phyloP scores from a whole-genome alignment of 2,113 vertebrate species.

The Sinocyclocheilus grahami region DNA sequence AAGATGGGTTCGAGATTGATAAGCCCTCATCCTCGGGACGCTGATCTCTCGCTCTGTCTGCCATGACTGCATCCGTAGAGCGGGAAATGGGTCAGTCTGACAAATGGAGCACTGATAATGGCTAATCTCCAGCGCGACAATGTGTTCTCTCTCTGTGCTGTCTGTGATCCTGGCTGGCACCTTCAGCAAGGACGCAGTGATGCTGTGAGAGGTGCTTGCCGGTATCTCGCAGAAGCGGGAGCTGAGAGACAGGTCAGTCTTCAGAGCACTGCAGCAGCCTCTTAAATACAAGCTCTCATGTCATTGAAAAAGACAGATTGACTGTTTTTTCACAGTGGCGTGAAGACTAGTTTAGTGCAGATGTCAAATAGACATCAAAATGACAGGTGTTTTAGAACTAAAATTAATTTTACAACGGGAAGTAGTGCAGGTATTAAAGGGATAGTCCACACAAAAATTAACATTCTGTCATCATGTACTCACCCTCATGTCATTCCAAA shows the following conservation, averaged over 20 bases:
- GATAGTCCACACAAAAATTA: neutral
- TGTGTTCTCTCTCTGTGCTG: constrained; percentile 31
- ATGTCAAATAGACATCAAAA: neutral
- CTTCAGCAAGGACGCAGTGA: constrained; percentile 42
- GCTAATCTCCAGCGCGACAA: neutral
- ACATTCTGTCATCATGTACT: too few species aligned
- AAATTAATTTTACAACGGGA: neutral
- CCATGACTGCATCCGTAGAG: constrained; percentile 45
- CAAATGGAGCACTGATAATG: constrained; percentile 63
- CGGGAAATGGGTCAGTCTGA: constrained; percentile 68
- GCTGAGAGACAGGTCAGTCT: constrained; percentile 21
- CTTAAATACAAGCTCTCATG: constrained; percentile 5
- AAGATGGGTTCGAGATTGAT: constrained; percentile 24
- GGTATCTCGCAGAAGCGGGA: neutral
- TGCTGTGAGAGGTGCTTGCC: constrained; percentile 24
- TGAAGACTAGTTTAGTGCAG: neutral
- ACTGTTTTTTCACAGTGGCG: neutral
- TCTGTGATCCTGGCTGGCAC: constrained; percentile 32
- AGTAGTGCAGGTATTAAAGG: neutral
- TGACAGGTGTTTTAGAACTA: neutral
- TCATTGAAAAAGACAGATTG: neutral
- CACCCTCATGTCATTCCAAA: too few species aligned
- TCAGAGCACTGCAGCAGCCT: constrained; percentile 11
- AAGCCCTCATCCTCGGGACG: constrained; percentile 52
- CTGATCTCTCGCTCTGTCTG: constrained; percentile 59